phyloP scores from a whole-genome alignment of 2,797 vertebrate genomes.

The Babyrousa celebensis region DNA sequence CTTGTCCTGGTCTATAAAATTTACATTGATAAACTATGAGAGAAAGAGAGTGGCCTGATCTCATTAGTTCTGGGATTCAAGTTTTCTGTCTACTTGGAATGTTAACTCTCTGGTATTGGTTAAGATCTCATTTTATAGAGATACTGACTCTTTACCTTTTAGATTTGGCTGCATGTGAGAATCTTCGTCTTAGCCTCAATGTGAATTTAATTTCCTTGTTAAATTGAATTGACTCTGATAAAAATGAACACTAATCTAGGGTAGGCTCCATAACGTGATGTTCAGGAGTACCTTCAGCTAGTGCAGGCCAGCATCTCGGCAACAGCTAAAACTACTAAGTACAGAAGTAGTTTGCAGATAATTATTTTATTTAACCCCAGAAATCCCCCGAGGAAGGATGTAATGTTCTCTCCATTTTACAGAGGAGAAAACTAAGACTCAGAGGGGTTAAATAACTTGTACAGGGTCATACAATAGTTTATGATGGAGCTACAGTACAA shows the following conservation, averaged over 20 bases:
- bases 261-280: background rate
- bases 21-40: slow-evolving; percentile 57
- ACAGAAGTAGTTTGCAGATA: slow-evolving; percentile 49
- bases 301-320: background rate
- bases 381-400: background rate
- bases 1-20: slow-evolving; percentile 32
- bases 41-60: slow-evolving; percentile 18
- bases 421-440: slow-evolving; percentile 39
- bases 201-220: slow-evolving; percentile 52
- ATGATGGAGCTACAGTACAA: slow-evolving; percentile 16
- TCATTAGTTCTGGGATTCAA: slow-evolving; percentile 29
- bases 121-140: slow-evolving; percentile 50
- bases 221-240: slow-evolving; percentile 23
- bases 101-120: slow-evolving; percentile 20
- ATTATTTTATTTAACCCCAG: slow-evolving; percentile 58
- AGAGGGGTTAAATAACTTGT: slow-evolving; percentile 39
- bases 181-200: slow-evolving; percentile 36
- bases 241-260: slow-evolving; percentile 47
- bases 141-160: background rate
- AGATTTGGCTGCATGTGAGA: background rate
- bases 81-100: slow-evolving; percentile 32
- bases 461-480: slow-evolving; percentile 6
- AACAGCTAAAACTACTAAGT: background rate
- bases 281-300: slow-evolving; percentile 48
- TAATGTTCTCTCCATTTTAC: slow-evolving; percentile 31